Evolutionary conservation across 2,888 invertebrate genomes (phyloP), one percentile per base, ranked within the genome.

Genomic region (Rhingia rostrata): DNA sequence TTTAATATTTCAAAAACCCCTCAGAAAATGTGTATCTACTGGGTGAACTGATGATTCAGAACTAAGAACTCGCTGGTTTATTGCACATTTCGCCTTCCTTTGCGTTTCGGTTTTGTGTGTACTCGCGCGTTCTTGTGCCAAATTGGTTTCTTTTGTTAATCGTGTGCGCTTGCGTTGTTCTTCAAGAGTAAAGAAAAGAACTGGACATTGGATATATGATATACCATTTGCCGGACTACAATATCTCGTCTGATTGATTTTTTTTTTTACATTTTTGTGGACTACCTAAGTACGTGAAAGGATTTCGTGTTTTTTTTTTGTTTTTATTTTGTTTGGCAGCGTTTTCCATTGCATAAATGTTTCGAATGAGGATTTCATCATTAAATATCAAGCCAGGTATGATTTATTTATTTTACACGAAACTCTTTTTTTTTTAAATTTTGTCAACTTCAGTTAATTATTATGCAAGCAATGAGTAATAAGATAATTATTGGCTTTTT

Each of bases 331-430:
- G n/a, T 39, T 47, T 12, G 14, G 6, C 2, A 4, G 10, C 14
- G 45, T 6, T 63, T 37, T 51, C 37, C 37, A 56, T 51, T 37
- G 10, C 72, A 83, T 45, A 86, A 86, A 91, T 91, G 90, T 90
- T 89, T 88, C 90, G 90, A 86, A 88, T 90, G 87, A 90, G 91
- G 87, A 87, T 91, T 87, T 88, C 90, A 72, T 89, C 91, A 86
- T 86, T 90, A 69, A 90, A 90, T 87, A 88, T 90, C 87, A 90
- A 90, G 88, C 88, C 90, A 91, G 90, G 90, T 90, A 90, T 66
- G 74, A 64, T 22, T 43, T 47, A 35, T 41, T 49, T 10, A 14
- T 41, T n/a, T 2, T 7, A 10, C 39, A 58, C 30, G n/a, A 53
- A 56, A 43, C 12, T 14, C 1, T 60, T 22, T 45, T 61, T 64